phyloP scores from a whole-genome alignment of 2,113 vertebrate species.

The Phasianus colchicus region DNA sequence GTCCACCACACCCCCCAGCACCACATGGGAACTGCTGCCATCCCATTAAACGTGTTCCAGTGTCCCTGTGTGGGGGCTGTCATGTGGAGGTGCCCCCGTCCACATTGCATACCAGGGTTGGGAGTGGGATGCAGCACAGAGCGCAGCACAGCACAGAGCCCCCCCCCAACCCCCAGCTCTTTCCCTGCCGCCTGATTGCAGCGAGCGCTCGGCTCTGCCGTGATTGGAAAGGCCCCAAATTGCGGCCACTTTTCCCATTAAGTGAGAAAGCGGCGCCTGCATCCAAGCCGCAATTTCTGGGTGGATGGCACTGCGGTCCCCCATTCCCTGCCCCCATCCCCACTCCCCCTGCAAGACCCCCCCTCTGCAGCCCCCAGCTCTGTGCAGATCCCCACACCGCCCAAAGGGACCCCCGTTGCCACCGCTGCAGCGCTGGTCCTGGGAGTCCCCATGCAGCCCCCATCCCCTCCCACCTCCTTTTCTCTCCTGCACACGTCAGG shows the following conservation, averaged over 20 bases:
- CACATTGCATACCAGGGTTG: fast-evolving
- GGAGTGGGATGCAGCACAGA: not conserved
- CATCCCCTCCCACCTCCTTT: not conserved
- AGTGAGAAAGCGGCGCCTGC: conserved; percentile 5
- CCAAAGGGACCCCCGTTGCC: fast-evolving
- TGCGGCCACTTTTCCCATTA: conserved; percentile 62
- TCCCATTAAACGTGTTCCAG: not conserved
- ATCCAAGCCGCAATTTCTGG: conserved; percentile 62
- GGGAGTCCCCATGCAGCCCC: fast-evolving
- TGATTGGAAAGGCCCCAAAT: conserved; percentile 54
- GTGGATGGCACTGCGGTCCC: not conserved
- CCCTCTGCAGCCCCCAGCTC: too few species aligned
- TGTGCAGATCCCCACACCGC: not conserved
- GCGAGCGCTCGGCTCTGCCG: not conserved
- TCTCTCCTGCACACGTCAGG: not conserved
- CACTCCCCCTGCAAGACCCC: not conserved
- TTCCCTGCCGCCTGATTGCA: not conserved
- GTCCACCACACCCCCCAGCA: too few species aligned
- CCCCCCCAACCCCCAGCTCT: too few species aligned
- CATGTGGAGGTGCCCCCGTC: fast-evolving
- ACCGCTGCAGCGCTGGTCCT: fast-evolving
- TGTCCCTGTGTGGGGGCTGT: fast-evolving
- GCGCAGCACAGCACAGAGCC: not conserved
- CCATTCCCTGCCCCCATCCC: not conserved
- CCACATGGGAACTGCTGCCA: fast-evolving